A percentile compares a stretch with the other conserved stretches of the same genome.
Evolutionary conservation across 2,888 invertebrate species (phyloP).

Genomic region (Phaonia tiefii): DNA sequence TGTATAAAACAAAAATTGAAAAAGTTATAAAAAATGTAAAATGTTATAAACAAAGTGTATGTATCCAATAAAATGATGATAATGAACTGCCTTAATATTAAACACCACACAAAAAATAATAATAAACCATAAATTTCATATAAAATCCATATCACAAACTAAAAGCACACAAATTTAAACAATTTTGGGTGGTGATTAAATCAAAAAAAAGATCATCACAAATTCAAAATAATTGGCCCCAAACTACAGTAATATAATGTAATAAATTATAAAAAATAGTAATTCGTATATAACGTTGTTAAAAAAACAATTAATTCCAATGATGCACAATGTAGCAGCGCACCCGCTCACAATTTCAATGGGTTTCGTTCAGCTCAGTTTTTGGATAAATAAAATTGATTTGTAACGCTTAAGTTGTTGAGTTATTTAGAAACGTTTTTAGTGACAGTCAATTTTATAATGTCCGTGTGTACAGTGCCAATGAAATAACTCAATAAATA

Average conservation of each 20-base stretch:
- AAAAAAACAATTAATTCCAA: constrained; percentile 55
- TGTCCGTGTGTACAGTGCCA: background rate
- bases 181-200: no score
- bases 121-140: constrained; percentile 57
- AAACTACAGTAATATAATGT: constrained; percentile 3
- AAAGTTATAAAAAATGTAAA: constrained; percentile 34
- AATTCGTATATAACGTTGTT: constrained; percentile 64
- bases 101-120: constrained; percentile 47
- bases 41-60: background rate
- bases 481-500: background rate
- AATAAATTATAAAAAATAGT: background rate
- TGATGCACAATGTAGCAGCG: constrained; percentile 69
- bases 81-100: constrained; percentile 51
- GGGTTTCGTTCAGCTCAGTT: no score
- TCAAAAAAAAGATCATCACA: no score
- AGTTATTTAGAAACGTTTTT: constrained; percentile 28
- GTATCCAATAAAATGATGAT: constrained; percentile 34
- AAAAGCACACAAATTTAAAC: no score
- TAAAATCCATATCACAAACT: background rate
- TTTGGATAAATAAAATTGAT: no score
- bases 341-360: constrained; percentile 71
- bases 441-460: no score
- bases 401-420: constrained; percentile 16
- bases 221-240: no score
- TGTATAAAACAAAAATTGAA: constrained; percentile 16